Conservation (phyloP, 2,113 vertebrate genomes). For the Ursus arctos region DNA sequence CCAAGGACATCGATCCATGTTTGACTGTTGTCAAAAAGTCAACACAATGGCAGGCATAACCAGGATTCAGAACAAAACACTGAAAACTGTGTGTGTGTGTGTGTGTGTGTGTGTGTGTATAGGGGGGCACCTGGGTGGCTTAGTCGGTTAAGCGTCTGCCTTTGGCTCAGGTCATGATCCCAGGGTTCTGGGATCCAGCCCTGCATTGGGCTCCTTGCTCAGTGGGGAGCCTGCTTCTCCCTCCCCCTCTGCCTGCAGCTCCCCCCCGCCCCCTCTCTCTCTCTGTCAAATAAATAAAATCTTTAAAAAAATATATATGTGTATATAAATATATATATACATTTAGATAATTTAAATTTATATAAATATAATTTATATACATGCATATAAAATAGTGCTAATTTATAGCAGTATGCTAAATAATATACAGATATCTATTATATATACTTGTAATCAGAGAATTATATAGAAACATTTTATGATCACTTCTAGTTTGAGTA, state of each 20-base stretch:
- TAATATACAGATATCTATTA: neutral
- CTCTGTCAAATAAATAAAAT: neutral
- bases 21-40: neutral
- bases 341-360: neutral
- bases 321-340: neutral
- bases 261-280: neutral
- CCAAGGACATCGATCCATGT: neutral
- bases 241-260: neutral
- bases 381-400: neutral
- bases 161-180: too few relatives aligned
- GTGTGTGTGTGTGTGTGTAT: too few relatives aligned
- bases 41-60: neutral
- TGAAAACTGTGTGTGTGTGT: neutral
- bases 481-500: neutral
- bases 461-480: slow-evolving; percentile 7
- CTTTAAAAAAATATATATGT: neutral
- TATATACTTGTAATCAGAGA: neutral
- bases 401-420: neutral
- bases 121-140: too few relatives aligned
- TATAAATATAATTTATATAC: neutral
- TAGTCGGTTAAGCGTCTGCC: too few relatives aligned
- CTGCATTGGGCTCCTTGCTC: neutral
- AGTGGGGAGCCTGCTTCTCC: neutral
- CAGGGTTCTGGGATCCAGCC: neutral
- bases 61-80: neutral